Percentiles rank a stretch among this genome's conserved stretches.
phyloP scores from a whole-genome alignment of 2,113 vertebrate genomes.

The Lycocorax pyrrhopterus region DNA sequence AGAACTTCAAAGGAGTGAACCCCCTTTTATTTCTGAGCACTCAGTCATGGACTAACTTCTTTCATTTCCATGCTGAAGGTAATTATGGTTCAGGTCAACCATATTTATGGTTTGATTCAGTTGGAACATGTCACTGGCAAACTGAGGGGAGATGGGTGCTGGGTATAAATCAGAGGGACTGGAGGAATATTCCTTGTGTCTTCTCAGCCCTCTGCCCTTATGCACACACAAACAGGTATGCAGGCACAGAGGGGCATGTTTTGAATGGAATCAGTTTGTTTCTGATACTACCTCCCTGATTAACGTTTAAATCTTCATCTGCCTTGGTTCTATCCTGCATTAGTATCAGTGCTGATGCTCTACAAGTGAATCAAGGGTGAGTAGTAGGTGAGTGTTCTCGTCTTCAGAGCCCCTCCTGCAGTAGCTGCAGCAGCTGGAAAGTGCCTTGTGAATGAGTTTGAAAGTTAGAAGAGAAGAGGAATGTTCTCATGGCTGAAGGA shows the following conservation, averaged over 20 bases:
- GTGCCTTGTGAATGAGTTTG: background rate
- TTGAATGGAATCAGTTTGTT: background rate
- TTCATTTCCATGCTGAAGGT: background rate
- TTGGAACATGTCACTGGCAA: background rate
- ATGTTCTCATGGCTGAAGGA: background rate
- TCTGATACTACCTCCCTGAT: background rate
- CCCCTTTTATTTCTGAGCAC: conserved; percentile 1
- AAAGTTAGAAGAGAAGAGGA: background rate
- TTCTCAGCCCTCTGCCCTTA: background rate
- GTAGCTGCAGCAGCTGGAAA: background rate
- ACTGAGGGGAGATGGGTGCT: background rate
- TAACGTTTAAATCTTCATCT: background rate
- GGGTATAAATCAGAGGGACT: background rate
- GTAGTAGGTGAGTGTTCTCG: background rate
- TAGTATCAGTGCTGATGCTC: background rate
- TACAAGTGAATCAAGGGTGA: background rate
- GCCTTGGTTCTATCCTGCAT: background rate
- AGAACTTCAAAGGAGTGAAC: background rate
- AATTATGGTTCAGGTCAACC: background rate
- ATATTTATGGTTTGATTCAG: background rate
- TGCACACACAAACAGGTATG: background rate
- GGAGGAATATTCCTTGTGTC: background rate
- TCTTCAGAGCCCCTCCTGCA: background rate
- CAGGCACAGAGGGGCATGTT: background rate
- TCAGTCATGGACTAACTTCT: conserved; percentile 8